Evolutionary conservation across 1,140 invertebrate species (phyloP).

Genomic region (Drosophila mauritiana): DNA sequence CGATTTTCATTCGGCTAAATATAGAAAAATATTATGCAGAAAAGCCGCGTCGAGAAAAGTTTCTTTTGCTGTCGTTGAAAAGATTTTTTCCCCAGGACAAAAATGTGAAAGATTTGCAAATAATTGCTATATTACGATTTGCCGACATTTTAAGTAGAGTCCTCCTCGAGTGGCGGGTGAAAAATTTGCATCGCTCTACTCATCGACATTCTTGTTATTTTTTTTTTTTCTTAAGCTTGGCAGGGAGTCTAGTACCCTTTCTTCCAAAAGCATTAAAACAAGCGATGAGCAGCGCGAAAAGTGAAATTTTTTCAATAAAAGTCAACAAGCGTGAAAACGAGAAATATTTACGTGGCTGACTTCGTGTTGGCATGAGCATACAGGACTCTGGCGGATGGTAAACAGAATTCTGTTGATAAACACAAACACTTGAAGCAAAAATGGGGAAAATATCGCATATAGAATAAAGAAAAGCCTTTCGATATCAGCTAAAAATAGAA

Average conservation of each 20-base stretch:
- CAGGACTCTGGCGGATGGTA: conserved; percentile 11
- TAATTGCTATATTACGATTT: conserved; percentile 51
- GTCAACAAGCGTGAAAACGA: conserved; percentile 56
- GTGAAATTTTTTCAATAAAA: conserved; percentile 67
- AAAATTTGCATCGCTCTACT: conserved; percentile 42
- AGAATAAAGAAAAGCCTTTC: too few relatives aligned
- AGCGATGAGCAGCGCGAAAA: conserved; percentile 29
- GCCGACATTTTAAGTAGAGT: conserved; percentile 13
- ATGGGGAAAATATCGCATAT: neutral
- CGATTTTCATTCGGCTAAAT: conserved; percentile 19
- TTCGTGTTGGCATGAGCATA: conserved; percentile 28
- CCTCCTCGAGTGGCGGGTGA: neutral
- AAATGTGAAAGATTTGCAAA: conserved; percentile 60
- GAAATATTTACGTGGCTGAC: conserved; percentile 57
- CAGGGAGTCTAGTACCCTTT: conserved; percentile 14
- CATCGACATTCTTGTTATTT: conserved; percentile 2
- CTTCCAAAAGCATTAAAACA: conserved; percentile 6
- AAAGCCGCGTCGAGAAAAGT: neutral
- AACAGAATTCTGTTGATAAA: conserved; percentile 38
- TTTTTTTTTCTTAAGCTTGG: neutral
- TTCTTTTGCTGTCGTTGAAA: conserved; percentile 16
- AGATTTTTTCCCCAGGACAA: conserved; percentile 7
- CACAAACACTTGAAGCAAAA: neutral
- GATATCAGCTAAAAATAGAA: too few relatives aligned
- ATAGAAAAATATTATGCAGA: conserved; percentile 35